phyloP scores from a whole-genome alignment of 2,888 invertebrate genomes.

The Phortica magna region DNA sequence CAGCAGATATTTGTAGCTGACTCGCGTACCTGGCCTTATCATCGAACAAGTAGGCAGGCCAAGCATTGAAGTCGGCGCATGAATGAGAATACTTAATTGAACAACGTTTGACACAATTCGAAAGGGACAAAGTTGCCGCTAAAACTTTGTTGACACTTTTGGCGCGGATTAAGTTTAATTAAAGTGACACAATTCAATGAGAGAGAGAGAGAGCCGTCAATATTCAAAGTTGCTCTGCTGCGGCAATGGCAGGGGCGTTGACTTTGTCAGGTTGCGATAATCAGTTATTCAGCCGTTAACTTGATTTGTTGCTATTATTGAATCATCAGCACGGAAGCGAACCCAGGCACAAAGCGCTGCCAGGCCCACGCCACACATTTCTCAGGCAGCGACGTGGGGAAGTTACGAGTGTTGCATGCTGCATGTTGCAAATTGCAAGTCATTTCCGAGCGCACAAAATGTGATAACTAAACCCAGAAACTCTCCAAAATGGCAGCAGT shows the following conservation, averaged over 20 bases:
- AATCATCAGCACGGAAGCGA: neutral
- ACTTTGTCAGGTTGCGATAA: neutral
- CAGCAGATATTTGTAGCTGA: conserved; percentile 27
- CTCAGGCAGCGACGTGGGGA: neutral
- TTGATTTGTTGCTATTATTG: neutral
- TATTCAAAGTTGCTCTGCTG: neutral
- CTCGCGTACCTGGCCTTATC: conserved; percentile 54
- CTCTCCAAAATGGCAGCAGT: conserved; percentile 30
- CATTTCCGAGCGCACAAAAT: conserved; percentile 39
- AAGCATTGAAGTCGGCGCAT: conserved; percentile 20
- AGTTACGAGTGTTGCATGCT: neutral
- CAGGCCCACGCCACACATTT: conserved; percentile 9
- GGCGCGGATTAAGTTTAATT: conserved; percentile 32
- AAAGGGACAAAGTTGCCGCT: conserved; percentile 29
- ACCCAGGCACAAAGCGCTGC: neutral
- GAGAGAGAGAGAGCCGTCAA: conserved; percentile 1
- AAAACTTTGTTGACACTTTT: conserved; percentile 13
- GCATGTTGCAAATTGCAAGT: conserved; percentile 48
- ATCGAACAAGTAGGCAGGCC: conserved; percentile 52
- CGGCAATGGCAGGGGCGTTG: neutral
- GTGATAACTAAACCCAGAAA: conserved; percentile 64
- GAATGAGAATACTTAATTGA: conserved; percentile 66
- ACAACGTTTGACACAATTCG: conserved; percentile 69
- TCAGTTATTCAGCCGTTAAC: too few relatives aligned
- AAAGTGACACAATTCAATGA: conserved; percentile 25